Evolutionary conservation across 2,113 vertebrate genomes (phyloP).

Genomic region (Speoplatyrhinus poulsoni): DNA sequence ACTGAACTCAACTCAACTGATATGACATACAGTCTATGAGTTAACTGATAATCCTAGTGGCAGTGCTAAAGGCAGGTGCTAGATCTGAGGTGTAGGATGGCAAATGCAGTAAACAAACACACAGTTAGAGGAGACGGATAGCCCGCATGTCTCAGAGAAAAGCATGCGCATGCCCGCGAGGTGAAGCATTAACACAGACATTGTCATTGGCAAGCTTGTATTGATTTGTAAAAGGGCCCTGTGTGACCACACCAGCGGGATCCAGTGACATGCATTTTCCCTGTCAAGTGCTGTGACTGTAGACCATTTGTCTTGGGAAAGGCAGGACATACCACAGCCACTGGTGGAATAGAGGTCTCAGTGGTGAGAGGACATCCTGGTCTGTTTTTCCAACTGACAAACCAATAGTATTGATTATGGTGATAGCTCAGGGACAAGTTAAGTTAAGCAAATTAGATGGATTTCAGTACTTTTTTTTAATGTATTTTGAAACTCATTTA

Average conservation of each 20-base stretch:
- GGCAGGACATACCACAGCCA: conserved; percentile 4
- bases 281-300: conserved; percentile 46
- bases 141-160: conserved; percentile 15
- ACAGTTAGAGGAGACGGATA: conserved; percentile 40
- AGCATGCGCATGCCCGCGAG: conserved; percentile 26
- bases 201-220: conserved; percentile 56
- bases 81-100: conserved; percentile 26
- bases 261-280: conserved; percentile 42
- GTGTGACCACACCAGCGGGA: conserved; percentile 53
- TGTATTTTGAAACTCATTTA: too few species aligned
- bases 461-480: too few species aligned
- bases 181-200: conserved; percentile 55
- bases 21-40: conserved; percentile 37
- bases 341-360: conserved; percentile 2
- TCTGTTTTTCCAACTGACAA: background rate
- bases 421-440: too few species aligned
- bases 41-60: conserved; percentile 15
- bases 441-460: too few species aligned
- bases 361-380: background rate
- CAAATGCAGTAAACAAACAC: conserved; percentile 34
- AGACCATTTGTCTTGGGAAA: conserved; percentile 50
- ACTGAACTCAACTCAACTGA: conserved; percentile 8
- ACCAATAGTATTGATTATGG: background rate
- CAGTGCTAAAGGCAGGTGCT: conserved; percentile 21
- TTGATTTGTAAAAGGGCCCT: conserved; percentile 53